Evolutionary conservation across 1,140 invertebrate genomes (phyloP), one percentile per base, ranked within the genome.

Genomic region (Anastrepha obliqua): DNA sequence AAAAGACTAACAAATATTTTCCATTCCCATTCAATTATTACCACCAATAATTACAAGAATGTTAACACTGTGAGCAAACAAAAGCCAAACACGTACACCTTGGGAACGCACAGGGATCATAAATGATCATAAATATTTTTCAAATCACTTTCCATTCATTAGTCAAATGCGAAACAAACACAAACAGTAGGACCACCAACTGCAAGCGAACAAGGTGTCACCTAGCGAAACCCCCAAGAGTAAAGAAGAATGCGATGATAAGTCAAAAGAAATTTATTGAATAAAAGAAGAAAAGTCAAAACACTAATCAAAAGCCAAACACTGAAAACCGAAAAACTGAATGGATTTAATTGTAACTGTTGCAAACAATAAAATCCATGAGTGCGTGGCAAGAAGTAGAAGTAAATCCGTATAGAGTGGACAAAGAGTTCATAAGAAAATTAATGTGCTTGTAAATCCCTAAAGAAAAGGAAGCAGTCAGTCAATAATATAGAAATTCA

Each of bases 141-240:
- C 74, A 81, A 81, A 81, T 81, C 74, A 81, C 47, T 55, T 81
- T 51, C 47, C 5, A 81, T 81, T 81, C 74, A 81, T 81, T 81
- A 81, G 47, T 81, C 47, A 55, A 9, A 51, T 55, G 44, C 4
- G 8, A 81, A 42, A 55, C 74, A 55, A 81, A 81, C 44, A 81
- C n/a, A 81, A 81, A 81, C 74, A 55, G 74, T 81, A 81, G 74
- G 74, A 81, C 74, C 74, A 81, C 74, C 74, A 81, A 81, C 74
- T 81, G 74, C 20, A 44, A 55, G 4, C n/a, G 17, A n/a, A 29
- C 74, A 81, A 81, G 74, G 74, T 81, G 74, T 55, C 47, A 81
- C 2, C 74, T n/a, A 11, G 74, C 6, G 47, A 81, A 11, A 42
- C 39, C 51, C 74, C 47, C 74, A 20, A 81, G 74, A 8, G 74